Conservation (phyloP, 2,797 vertebrate species). For the Carapus acus region DNA sequence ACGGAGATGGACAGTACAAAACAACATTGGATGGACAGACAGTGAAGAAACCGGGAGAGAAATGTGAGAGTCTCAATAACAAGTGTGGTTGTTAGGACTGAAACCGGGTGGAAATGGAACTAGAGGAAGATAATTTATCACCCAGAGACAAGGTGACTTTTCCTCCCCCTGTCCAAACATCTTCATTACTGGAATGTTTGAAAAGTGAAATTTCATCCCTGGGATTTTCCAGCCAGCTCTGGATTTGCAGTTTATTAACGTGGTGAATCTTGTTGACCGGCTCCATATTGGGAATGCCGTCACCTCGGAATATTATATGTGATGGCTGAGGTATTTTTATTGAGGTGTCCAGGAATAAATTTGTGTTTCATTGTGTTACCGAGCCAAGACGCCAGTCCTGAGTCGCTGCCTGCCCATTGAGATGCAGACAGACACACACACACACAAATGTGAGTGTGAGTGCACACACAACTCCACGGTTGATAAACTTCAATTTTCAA, state of each 20-base stretch:
- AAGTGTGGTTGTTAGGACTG: not conserved
- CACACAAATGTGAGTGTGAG: not conserved
- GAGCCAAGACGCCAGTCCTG: not conserved
- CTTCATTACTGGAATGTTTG: not conserved
- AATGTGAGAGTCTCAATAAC: not conserved
- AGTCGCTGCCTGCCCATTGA: slow-evolving; percentile 1
- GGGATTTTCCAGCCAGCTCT: slow-evolving; percentile 2
- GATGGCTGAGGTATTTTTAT: too few relatives aligned
- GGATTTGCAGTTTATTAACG: slow-evolving; percentile 4
- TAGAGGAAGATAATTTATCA: not conserved
- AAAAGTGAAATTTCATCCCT: slow-evolving; percentile 5
- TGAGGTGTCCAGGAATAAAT: too few relatives aligned
- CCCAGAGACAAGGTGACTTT: too few relatives aligned
- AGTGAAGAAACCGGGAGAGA: too few relatives aligned
- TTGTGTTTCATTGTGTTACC: not conserved
- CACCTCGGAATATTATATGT: not conserved
- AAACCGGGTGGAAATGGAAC: slow-evolving; percentile 3
- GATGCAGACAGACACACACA: not conserved
- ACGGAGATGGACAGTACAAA: too few relatives aligned
- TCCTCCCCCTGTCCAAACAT: too few relatives aligned
- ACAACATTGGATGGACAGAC: too few relatives aligned
- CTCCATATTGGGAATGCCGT: not conserved
- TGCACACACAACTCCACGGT: slow-evolving; percentile 20
- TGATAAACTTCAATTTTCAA: slow-evolving; percentile 30
- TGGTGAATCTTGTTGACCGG: not conserved